phyloP scores from a whole-genome alignment of 2,797 vertebrate species.

The Halcyon leucocephala region DNA sequence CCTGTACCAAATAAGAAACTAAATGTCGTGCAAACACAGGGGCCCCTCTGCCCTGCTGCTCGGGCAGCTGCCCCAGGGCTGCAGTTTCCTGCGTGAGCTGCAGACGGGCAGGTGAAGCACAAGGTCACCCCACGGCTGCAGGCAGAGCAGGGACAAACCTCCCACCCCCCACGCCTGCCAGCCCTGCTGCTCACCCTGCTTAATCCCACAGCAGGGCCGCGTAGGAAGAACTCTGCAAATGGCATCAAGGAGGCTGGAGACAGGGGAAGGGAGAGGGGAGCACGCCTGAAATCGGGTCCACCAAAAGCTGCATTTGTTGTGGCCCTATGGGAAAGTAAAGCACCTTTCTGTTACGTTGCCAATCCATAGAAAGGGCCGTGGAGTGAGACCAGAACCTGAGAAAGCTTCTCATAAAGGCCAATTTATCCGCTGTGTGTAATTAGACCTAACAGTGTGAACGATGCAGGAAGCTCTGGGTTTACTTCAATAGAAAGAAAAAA shows the following conservation, averaged over 20 bases:
- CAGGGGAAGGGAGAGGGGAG: background rate
- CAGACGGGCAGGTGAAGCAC: background rate
- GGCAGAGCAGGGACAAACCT: background rate
- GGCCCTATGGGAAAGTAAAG: background rate
- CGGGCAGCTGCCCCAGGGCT: background rate
- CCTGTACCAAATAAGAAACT: rapidly evolving
- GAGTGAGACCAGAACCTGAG: background rate
- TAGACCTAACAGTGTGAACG: background rate
- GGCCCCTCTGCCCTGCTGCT: background rate
- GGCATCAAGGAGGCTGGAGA: background rate
- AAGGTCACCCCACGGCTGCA: background rate
- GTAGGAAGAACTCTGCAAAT: background rate
- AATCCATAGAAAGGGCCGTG: rapidly evolving
- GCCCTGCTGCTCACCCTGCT: background rate
- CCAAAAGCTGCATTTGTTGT: background rate
- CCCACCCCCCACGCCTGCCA: background rate
- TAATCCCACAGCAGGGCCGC: background rate
- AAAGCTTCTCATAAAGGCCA: background rate
- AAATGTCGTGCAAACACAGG: background rate
- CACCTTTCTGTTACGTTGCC: rapidly evolving
- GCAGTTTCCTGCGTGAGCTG: background rate
- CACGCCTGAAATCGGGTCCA: rapidly evolving
- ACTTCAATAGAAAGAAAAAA: background rate
- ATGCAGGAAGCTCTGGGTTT: background rate
- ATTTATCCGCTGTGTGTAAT: background rate